These are phyloP conservation scores for Sturmia bella DNA, from an alignment of 2,888 invertebrate species.

Conservation along the genomic window DNA sequence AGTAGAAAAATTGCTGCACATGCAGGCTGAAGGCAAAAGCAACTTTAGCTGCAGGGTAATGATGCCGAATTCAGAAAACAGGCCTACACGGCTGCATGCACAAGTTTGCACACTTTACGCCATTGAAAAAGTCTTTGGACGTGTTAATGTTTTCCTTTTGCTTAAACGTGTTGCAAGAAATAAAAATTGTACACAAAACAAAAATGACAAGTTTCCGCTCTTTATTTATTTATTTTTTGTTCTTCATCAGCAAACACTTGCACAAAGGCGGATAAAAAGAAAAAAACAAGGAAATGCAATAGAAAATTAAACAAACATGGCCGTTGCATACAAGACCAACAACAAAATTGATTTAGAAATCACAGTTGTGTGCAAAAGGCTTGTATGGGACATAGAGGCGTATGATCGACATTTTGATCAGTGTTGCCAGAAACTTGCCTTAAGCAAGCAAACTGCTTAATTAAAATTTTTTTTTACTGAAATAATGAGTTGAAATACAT, in stretches of 20 bases:
- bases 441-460: no score
- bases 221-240: background rate
- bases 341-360: background rate
- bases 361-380: background rate
- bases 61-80: constrained; percentile 54
- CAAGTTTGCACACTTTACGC: background rate
- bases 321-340: background rate
- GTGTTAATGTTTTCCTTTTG: background rate
- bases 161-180: background rate
- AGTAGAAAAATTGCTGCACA: no score
- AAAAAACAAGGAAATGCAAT: constrained; percentile 25
- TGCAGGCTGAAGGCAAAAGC: constrained; percentile 48
- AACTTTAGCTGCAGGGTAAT: no score
- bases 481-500: no score
- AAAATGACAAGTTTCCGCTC: constrained; percentile 2
- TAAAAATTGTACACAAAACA: background rate
- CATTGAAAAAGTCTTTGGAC: background rate
- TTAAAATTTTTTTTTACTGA: no score
- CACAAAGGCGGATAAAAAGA: background rate
- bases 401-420: no score
- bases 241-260: background rate
- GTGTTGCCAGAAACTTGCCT: no score
- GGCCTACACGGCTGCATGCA: constrained; percentile 1
- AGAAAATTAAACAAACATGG: background rate
- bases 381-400: background rate